Base-by-base conservation (phyloP, 1,140 invertebrate species). In the Dolichoris vasculosae region DNA sequence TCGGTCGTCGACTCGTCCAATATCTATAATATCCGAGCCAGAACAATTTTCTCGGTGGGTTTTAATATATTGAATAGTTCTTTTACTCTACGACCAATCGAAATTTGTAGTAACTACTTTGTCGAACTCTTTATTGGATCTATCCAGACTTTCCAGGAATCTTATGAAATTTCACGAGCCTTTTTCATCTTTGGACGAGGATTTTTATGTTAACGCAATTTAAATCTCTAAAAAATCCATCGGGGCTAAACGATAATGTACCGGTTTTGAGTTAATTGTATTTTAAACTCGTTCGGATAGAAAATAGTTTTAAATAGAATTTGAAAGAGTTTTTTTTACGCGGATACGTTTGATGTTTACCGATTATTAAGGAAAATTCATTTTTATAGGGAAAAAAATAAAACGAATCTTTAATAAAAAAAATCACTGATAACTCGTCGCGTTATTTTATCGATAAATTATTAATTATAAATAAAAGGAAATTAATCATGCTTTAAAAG, bases 21-120 rank as follows among this genome's bases (percentile, higher is more conserved):
- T 55, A 55, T 15, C 59, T 2, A 35, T 35, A n/a, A 35, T 8
- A 67, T 30, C 26, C 30, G 30, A 15, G 6, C 9, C 32, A 6
- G 35, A 40, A 40, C 23, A 17, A 30, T 67, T 69, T 40, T 38
- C 32, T 20, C 32, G 20, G 15, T 59, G 4, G 20, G 23, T 69
- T 69, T 69, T 20, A 69, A 38, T 35, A 35, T 15, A 30, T 30
- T 13, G n/a, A 32, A n/a, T 15, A n/a, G n/a, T 2, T 67, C 11
- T 69, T 69, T 69, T 67, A 67, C 67, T 38, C 67, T 69, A 38
- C 20, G 67, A 30, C 6, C 32, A 38, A 38, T 38, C 35, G 23
- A 40, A 69, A 69, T 69, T 69, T 35, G 64, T 67, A 35, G 17
- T 23, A 67, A 67, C 23, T 67, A 67, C 30, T 67, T 67, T 67